phyloP scores from a whole-genome alignment of 2,797 vertebrate species.

The Gambusia yucatana region DNA sequence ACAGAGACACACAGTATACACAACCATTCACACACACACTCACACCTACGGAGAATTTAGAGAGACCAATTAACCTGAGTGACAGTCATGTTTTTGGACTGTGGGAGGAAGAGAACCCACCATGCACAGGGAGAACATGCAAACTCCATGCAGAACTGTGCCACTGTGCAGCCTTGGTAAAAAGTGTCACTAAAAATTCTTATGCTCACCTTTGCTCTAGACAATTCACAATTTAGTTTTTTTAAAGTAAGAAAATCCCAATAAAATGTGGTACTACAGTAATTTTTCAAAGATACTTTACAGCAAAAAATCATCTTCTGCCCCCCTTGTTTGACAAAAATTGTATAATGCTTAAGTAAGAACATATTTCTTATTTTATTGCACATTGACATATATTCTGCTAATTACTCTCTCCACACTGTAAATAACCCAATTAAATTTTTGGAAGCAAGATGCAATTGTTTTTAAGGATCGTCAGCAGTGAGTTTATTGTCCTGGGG shows the following conservation, averaged over 20 bases:
- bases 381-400: neutral
- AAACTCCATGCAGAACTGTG: too few species aligned
- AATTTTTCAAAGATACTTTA: neutral
- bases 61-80: too few species aligned
- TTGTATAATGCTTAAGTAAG: neutral
- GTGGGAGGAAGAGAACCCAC: too few species aligned
- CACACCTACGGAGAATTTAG: too few species aligned
- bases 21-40: too few species aligned
- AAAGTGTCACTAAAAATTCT: neutral
- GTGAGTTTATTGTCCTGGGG: neutral
- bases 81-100: too few species aligned
- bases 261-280: neutral
- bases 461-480: constrained; percentile 13
- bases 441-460: neutral
- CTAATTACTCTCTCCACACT: neutral
- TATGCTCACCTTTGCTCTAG: neutral
- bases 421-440: constrained; percentile 36
- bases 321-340: neutral
- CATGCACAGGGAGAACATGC: too few species aligned
- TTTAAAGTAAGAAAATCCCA: neutral
- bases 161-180: too few species aligned
- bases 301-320: neutral
- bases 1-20: too few species aligned
- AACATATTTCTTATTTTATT: neutral
- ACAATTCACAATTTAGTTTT: neutral